A percentile compares a stretch with the other conserved stretches of the same genome.
Evolutionary conservation across 2,888 invertebrate species (phyloP).

Genomic region (Panzeria rudis): DNA sequence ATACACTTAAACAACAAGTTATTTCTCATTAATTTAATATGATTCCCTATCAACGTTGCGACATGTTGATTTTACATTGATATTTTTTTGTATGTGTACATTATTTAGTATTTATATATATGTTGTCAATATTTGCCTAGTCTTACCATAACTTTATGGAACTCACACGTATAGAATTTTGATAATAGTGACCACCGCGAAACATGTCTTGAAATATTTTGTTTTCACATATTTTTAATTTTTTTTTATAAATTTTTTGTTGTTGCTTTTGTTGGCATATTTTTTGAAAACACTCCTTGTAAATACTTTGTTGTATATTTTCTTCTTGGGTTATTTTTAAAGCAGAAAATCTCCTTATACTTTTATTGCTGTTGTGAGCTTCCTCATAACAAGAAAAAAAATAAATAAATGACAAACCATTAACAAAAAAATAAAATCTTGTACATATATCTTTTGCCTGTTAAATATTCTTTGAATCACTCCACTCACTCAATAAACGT

Average conservation of each 20-base stretch:
- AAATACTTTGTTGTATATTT: conserved; percentile 7
- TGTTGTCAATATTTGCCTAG: not conserved
- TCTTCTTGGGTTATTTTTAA: not conserved
- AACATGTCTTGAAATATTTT: conserved; percentile 61
- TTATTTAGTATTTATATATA: not conserved
- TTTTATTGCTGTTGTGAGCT: not conserved
- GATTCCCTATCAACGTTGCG: too few species aligned
- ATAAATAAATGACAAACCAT: conserved; percentile 46
- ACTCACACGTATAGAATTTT: not conserved
- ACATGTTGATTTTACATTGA: too few species aligned
- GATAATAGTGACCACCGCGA: conserved; percentile 13
- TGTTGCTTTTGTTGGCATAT: conserved; percentile 17
- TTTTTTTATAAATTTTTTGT: not conserved
- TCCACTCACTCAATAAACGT: conserved; percentile 29
- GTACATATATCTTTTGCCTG: not conserved
- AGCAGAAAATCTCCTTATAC: conserved; percentile 37
- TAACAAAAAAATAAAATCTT: conserved; percentile 18
- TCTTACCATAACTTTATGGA: not conserved
- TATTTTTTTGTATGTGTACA: too few species aligned
- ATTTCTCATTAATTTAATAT: too few species aligned
- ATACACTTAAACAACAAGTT: too few species aligned
- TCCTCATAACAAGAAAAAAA: conserved; percentile 6
- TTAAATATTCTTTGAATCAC: conserved; percentile 9
- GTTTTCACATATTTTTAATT: not conserved
- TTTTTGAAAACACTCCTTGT: conserved; percentile 31